These are phyloP conservation scores for Amphipoea oculea DNA, from an alignment of 2,888 invertebrate species.

Conservation along the genomic window DNA sequence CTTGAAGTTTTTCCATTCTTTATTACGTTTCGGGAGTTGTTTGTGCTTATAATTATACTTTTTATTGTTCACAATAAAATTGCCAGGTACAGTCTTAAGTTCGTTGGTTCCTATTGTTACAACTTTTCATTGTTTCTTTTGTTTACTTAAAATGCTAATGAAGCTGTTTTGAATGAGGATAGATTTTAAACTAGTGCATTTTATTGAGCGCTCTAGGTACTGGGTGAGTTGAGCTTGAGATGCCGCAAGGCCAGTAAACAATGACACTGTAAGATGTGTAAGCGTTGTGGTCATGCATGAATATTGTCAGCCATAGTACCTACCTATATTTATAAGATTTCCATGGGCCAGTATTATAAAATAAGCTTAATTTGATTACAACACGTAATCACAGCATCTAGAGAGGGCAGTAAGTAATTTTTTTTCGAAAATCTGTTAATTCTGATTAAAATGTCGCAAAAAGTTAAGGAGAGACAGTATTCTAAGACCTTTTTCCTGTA, in stretches of 20 bases:
- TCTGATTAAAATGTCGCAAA: too few relatives aligned
- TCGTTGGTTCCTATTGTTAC: slow-evolving; percentile 49
- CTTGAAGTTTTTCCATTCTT: slow-evolving; percentile 48
- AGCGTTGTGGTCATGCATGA: background rate
- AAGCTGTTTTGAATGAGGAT: slow-evolving; percentile 7
- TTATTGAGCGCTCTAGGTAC: background rate
- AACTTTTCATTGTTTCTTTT: slow-evolving; percentile 40
- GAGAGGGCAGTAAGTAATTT: too few relatives aligned
- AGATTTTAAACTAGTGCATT: background rate
- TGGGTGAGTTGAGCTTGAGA: slow-evolving; percentile 1
- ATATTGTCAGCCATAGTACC: background rate
- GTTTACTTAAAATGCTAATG: slow-evolving; percentile 28
- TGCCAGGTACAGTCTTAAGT: slow-evolving; percentile 43
- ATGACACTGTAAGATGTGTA: background rate
- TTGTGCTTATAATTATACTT: slow-evolving; percentile 63
- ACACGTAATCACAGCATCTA: too few relatives aligned
- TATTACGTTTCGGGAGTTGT: slow-evolving; percentile 51
- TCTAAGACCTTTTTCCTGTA: too few relatives aligned
- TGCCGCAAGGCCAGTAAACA: slow-evolving; percentile 2
- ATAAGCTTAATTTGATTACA: background rate
- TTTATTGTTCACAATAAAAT: slow-evolving; percentile 59
- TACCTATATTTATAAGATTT: background rate
- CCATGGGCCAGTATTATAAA: background rate
- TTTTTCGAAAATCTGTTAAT: too few relatives aligned
- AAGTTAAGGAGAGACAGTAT: too few relatives aligned